Percentiles rank a stretch among this genome's conserved stretches.
Conservation (phyloP, 2,888 invertebrate genomes). For the Apantesis nais region DNA sequence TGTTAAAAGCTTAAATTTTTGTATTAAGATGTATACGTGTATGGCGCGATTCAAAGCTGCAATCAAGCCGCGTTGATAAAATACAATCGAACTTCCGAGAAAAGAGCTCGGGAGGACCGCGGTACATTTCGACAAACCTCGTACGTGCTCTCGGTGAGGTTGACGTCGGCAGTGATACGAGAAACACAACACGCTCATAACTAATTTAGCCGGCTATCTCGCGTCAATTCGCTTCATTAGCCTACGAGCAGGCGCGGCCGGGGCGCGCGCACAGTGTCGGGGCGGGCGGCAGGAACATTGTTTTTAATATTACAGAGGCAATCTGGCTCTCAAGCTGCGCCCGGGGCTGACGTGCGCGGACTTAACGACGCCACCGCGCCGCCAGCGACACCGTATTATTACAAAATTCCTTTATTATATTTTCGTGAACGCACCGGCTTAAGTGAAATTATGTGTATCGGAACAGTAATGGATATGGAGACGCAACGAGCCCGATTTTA, state of each 20-base stretch:
- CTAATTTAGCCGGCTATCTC: not conserved
- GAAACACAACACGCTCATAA: not conserved
- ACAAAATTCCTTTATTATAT: slow-evolving; percentile 52
- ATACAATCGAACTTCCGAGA: not conserved
- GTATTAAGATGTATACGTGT: not conserved
- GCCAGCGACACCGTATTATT: slow-evolving; percentile 43
- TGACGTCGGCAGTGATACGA: not conserved
- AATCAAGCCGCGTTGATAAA: not conserved
- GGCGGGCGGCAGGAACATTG: slow-evolving; percentile 32
- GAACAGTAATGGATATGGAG: slow-evolving; percentile 48
- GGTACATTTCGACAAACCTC: not conserved
- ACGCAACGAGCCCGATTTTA: slow-evolving; percentile 43
- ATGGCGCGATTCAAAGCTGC: not conserved
- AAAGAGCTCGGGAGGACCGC: not conserved
- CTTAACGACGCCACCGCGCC: slow-evolving; percentile 39
- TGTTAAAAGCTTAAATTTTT: not conserved
- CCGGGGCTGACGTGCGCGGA: slow-evolving; percentile 49
- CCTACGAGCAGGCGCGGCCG: slow-evolving; percentile 9
- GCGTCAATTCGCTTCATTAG: slow-evolving; percentile 5
- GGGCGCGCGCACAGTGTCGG: not conserved
- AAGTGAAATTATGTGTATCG: slow-evolving; percentile 54
- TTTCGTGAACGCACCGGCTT: slow-evolving; percentile 49
- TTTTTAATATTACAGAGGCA: slow-evolving; percentile 58
- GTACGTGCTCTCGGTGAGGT: not conserved
- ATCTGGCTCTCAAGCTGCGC: slow-evolving; percentile 52